These are phyloP conservation scores for Argyra leucocephala DNA, from an alignment of 2,888 invertebrate genomes.

Conservation along the genomic window DNA sequence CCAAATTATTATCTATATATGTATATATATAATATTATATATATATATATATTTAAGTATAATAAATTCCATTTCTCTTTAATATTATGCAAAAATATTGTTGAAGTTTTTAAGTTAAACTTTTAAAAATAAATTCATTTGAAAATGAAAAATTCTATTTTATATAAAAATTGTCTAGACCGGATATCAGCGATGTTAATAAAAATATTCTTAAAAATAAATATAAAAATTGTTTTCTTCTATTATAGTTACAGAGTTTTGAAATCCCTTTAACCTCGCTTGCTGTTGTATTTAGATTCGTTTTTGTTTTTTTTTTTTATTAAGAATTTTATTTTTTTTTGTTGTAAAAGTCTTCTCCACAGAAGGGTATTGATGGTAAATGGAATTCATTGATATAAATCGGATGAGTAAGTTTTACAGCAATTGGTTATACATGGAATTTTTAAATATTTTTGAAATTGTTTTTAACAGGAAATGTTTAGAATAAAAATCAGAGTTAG, in stretches of 20 bases:
- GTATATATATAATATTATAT: too few relatives aligned
- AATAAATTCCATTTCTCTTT: background rate
- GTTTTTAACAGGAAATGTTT: too few relatives aligned
- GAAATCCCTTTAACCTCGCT: background rate
- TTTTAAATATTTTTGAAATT: too few relatives aligned
- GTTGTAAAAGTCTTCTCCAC: too few relatives aligned
- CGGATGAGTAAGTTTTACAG: background rate
- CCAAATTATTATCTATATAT: too few relatives aligned
- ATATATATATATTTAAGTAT: too few relatives aligned
- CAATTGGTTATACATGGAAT: background rate
- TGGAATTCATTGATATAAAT: background rate
- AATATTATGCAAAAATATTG: background rate
- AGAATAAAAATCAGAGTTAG: too few relatives aligned
- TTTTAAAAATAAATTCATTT: background rate
- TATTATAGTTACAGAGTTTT: background rate
- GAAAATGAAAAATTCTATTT: background rate
- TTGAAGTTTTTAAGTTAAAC: too few relatives aligned
- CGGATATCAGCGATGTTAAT: background rate
- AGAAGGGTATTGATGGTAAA: background rate
- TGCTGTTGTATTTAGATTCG: too few relatives aligned
- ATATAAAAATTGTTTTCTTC: background rate
- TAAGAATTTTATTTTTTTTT: too few relatives aligned
- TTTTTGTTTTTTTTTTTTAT: too few relatives aligned
- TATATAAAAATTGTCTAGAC: background rate
- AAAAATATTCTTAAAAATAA: background rate